A percentile compares a stretch with the other conserved stretches of the same genome.
Evolutionary conservation across 2,888 invertebrate species (phyloP).

Genomic region (Galerucella nymphaeae): DNA sequence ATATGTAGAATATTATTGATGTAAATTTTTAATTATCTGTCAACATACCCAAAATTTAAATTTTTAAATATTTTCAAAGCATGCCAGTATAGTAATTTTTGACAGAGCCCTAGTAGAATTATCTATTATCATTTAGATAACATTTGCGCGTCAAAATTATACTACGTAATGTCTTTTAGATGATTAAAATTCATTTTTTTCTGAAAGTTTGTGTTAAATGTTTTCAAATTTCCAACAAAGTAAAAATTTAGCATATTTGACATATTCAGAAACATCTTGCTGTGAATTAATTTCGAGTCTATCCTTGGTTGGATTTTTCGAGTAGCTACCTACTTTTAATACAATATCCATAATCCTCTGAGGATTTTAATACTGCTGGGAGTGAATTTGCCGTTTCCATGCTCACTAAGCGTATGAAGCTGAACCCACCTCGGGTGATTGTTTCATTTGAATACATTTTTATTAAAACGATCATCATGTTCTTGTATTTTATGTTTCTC

Average conservation of each 20-base stretch:
- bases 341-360: conserved; percentile 58
- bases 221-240: background rate
- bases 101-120: too few species aligned
- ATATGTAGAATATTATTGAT: background rate
- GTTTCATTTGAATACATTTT: conserved; percentile 55
- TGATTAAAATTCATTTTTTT: too few species aligned
- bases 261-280: background rate
- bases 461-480: conserved; percentile 19
- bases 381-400: conserved; percentile 55
- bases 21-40: background rate
- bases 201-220: background rate
- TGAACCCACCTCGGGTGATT: conserved; percentile 56
- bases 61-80: background rate
- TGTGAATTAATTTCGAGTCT: background rate
- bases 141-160: too few species aligned
- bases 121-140: too few species aligned
- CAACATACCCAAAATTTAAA: background rate
- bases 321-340: conserved; percentile 48
- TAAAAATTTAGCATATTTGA: background rate
- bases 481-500: conserved; percentile 27
- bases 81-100: too few species aligned
- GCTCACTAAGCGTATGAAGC: conserved; percentile 58
- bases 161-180: too few species aligned
- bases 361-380: conserved; percentile 55
- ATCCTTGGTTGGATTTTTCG: conserved; percentile 35